These are phyloP conservation scores for Malachius bipustulatus DNA, from an alignment of 2,888 invertebrate species.

Conservation along the genomic window DNA sequence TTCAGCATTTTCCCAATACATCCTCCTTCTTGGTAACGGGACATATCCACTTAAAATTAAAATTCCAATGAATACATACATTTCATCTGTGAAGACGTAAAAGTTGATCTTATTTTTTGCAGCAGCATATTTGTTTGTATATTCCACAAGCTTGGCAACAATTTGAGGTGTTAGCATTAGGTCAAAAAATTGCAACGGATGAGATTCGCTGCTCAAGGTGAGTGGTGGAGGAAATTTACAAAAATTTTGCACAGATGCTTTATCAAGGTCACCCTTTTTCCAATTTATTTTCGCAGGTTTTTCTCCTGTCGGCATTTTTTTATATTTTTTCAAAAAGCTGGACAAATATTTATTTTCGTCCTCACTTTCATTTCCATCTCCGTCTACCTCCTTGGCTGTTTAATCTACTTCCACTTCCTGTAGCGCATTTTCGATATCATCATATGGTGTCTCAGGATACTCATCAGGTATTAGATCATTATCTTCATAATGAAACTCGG, in stretches of 20 bases:
- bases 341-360: neutral
- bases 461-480: conserved; percentile 1
- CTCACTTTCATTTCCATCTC: neutral
- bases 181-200: conserved; percentile 1
- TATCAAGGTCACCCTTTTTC: neutral
- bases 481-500: conserved; percentile 1
- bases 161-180: neutral
- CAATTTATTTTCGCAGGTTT: neutral
- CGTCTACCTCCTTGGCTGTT: neutral
- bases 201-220: neutral
- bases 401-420: neutral
- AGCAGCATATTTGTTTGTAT: conserved; percentile 1
- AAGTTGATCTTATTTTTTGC: neutral
- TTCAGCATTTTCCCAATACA: neutral
- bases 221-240: neutral
- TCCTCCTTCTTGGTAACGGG: conserved; percentile 2
- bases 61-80: conserved; percentile 1
- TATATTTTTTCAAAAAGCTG: neutral
- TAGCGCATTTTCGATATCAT: neutral
- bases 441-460: neutral
- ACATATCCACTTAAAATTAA: conserved; percentile 1
- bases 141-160: conserved; percentile 2
- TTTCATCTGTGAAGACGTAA: conserved; percentile 8
- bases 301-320: conserved; percentile 3
- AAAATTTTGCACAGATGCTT: neutral